A percentile compares a stretch with the other conserved stretches of the same genome.
Conservation (phyloP, 35 echinoderm and acorn worm genomes). For the Apostichopus parvimensis region DNA sequence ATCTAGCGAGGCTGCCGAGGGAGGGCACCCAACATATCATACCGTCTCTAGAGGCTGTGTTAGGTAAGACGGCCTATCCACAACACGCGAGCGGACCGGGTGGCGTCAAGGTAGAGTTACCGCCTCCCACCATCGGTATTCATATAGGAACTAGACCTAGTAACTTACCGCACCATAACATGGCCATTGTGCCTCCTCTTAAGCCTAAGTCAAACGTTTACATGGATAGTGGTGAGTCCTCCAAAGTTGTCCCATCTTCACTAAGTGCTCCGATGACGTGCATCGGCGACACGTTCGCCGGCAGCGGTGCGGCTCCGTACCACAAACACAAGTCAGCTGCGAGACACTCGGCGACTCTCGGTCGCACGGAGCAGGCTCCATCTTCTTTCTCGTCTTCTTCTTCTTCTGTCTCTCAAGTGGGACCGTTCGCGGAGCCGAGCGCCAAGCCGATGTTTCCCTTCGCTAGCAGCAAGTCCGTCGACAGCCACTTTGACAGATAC, state of each 20-base stretch:
- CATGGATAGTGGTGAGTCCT: constrained; percentile 30
- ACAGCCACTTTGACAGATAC: background rate
- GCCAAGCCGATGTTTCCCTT: background rate
- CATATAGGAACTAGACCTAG: constrained; percentile 62
- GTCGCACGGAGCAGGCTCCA: background rate
- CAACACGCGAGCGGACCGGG: constrained; percentile 58
- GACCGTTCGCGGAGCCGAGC: background rate
- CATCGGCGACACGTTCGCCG: constrained; percentile 21
- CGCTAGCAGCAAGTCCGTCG: background rate
- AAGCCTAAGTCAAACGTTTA: constrained; percentile 29
- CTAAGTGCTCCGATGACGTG: constrained; percentile 49
- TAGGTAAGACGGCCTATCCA: constrained; percentile 37
- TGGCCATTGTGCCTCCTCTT: constrained; percentile 36
- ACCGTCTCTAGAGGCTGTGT: constrained; percentile 30
- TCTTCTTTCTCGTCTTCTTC: background rate
- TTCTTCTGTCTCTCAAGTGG: background rate
- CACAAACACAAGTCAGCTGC: background rate
- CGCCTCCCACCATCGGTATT: constrained; percentile 72
- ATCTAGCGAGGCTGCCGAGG: background rate
- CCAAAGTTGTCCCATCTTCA: constrained; percentile 42
- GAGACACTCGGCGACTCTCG: background rate
- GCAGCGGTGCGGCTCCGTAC: background rate
- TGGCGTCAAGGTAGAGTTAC: constrained; percentile 61
- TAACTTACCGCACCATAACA: constrained; percentile 41
- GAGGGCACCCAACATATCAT: background rate